Base-by-base conservation (phyloP, 2,888 invertebrate genomes). In the Horisme vitalbata region DNA sequence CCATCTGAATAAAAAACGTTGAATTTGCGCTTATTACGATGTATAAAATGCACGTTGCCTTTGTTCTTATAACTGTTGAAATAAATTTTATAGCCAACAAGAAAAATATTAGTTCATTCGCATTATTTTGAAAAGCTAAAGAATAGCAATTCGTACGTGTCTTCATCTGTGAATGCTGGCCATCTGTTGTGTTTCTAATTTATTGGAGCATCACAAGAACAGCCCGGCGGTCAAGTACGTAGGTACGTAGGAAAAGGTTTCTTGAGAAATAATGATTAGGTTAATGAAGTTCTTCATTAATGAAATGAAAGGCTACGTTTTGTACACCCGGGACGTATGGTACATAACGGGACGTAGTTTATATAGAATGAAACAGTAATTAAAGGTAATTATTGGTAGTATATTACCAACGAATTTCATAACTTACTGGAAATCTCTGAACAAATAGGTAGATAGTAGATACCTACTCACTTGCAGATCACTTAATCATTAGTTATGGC, bases 191-290 rank as follows among this genome's bases (percentile, higher is more conserved):
- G 31, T 44, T 37, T 50, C 9, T 51, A 47, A 47, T 56, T 52
- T 52, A 59, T 55, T 49, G 20, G 37, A 26, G 48, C 48, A 30
- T 45, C 33, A 30, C 36, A 20, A 37, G 27, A 34, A n/a, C 24
- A 15, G 39, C 30, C 37, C 11, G 30, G 12, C 36, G 54, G 59
- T 59, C 59, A 59, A 59, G 56, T 55, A 49, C 54, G 51, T 32
- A 33, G 27, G 43, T 32, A 45, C 41, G 27, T 24, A n/a, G n/a
- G n/a, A n/a, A n/a, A n/a, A n/a, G n/a, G n/a, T n/a, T 8, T 7
- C 12, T 15, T 28, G 14, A 30, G 2, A 41, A 44, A 21, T 24
- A 30, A 38, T 21, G 8, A 24, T 6, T 33, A 12, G 13, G 28
- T 31, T 27, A 12, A 28, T 39, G 31, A 30, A 30, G 21, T 15